phyloP scores from a whole-genome alignment of 2,113 vertebrate genomes.

The Rhadina sibilatrix region DNA sequence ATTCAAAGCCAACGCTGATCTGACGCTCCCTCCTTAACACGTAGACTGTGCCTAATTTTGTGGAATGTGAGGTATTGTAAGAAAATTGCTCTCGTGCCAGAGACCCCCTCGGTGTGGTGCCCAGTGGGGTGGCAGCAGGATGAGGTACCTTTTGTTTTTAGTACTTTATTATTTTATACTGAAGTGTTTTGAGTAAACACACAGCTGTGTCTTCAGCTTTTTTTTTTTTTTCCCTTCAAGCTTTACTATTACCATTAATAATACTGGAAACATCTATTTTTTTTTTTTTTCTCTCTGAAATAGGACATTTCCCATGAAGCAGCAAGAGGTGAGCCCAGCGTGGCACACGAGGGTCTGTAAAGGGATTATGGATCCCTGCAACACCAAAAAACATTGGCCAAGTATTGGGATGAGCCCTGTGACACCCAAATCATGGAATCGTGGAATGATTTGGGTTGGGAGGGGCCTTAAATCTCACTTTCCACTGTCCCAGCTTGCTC shows the following conservation, averaged over 20 bases:
- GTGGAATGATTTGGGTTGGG: neutral
- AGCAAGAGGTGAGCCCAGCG: neutral
- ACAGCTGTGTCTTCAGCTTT: neutral
- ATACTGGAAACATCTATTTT: neutral
- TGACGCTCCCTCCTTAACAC: slow-evolving; percentile 40
- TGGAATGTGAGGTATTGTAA: neutral
- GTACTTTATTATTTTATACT: slow-evolving; percentile 10
- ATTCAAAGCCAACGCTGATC: slow-evolving; percentile 53
- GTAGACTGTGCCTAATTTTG: slow-evolving; percentile 23
- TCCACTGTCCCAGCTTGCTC: fast-evolving
- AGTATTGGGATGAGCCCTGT: neutral
- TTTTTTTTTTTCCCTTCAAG: neutral
- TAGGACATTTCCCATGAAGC: neutral
- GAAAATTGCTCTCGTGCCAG: neutral
- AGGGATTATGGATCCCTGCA: neutral
- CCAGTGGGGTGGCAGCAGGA: slow-evolving; percentile 37
- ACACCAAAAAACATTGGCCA: neutral
- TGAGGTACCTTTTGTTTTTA: slow-evolving; percentile 43
- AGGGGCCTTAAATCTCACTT: neutral
- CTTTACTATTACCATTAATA: neutral
- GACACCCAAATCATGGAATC: neutral
- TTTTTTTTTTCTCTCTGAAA: neutral
- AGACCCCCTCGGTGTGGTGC: slow-evolving; percentile 19
- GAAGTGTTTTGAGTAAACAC: slow-evolving; percentile 35
- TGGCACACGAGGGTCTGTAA: neutral